Evolutionary conservation across 2,113 vertebrate species (phyloP).

Genomic region (Thomomys bottae): DNA sequence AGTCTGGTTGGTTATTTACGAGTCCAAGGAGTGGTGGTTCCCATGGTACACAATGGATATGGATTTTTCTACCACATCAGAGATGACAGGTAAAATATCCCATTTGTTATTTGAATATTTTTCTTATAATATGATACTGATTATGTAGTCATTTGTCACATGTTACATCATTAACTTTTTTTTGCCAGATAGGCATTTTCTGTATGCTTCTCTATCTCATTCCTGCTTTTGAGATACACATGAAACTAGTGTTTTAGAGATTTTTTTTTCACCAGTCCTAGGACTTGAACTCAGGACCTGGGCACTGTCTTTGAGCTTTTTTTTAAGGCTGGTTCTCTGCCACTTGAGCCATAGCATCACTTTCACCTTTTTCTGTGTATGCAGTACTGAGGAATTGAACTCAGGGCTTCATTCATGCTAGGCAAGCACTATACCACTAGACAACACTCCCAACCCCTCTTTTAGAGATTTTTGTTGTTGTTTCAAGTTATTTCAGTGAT

Average conservation of each 20-base stretch:
- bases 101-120: background rate
- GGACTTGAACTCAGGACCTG: no score
- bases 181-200: background rate
- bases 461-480: background rate
- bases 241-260: background rate
- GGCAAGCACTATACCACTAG: no score
- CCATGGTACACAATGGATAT: conserved; percentile 95
- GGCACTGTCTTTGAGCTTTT: no score
- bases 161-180: background rate
- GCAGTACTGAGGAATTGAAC: no score
- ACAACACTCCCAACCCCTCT: no score
- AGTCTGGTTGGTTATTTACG: conserved; percentile 95
- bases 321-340: no score
- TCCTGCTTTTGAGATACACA: conserved; percentile 9
- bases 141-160: background rate
- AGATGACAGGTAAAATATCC: conserved; percentile 90
- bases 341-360: no score
- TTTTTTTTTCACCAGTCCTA: conserved; percentile 39
- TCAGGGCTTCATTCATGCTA: no score
- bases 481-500: conserved; percentile 8
- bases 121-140: background rate
- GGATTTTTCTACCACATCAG: conserved; percentile 96
- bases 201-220: conserved; percentile 1
- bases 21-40: conserved; percentile 87
- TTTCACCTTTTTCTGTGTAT: no score